phyloP scores from a whole-genome alignment of 1,140 invertebrate genomes.

The Atopsyche davidsoni region DNA sequence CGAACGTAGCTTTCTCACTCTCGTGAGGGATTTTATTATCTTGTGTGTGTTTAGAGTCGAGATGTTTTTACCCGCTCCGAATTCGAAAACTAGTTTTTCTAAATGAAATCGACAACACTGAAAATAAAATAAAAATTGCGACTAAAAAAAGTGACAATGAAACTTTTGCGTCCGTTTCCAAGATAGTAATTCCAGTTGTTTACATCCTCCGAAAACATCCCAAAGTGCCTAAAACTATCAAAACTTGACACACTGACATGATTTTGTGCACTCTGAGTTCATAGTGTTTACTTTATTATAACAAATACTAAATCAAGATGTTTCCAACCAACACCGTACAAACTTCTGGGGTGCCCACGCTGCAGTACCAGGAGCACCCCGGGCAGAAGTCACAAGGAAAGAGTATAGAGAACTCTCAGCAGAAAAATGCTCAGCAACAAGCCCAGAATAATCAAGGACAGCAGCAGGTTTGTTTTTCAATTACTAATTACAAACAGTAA shows the following conservation, averaged over 20 bases:
- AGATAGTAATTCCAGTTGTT: too few relatives aligned
- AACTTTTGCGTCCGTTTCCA: too few relatives aligned
- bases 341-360: slow-evolving; percentile 44
- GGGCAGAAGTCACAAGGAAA: slow-evolving; percentile 46
- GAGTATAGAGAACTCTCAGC: slow-evolving; percentile 47
- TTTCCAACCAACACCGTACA: slow-evolving; percentile 47
- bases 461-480: slow-evolving; percentile 35
- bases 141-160: not conserved
- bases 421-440: slow-evolving; percentile 42
- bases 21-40: slow-evolving; percentile 31
- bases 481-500: too few relatives aligned
- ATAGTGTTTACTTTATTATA: not conserved
- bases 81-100: slow-evolving; percentile 12
- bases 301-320: slow-evolving; percentile 33
- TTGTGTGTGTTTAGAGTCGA: slow-evolving; percentile 32
- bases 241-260: too few relatives aligned
- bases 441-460: slow-evolving; percentile 35
- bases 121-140: slow-evolving; percentile 3
- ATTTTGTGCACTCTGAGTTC: too few relatives aligned
- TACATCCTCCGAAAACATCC: too few relatives aligned
- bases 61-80: slow-evolving; percentile 14
- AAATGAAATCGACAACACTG: too few relatives aligned
- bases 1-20: slow-evolving; percentile 42
- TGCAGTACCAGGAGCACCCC: slow-evolving; percentile 47
- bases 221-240: too few relatives aligned